These are phyloP conservation scores for Tarsius wallacei DNA, from an alignment of 2,797 vertebrate species.

Conservation along the genomic window DNA sequence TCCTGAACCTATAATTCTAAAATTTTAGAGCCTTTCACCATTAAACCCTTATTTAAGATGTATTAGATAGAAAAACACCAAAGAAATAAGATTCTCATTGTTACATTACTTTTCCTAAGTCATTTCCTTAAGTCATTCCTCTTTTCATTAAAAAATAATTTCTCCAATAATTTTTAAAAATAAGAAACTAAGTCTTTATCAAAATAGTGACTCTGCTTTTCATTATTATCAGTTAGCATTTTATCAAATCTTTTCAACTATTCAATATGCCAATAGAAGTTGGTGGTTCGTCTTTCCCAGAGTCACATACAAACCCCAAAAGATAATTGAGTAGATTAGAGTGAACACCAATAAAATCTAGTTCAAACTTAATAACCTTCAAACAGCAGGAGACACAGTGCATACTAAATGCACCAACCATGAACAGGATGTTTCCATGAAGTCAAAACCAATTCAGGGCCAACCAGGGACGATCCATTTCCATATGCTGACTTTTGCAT, in stretches of 20 bases:
- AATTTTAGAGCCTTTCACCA: constrained; percentile 19
- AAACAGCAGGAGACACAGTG: constrained; percentile 59
- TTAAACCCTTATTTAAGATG: background rate
- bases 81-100: background rate
- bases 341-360: constrained; percentile 81
- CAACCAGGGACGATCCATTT: constrained; percentile 8
- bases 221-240: constrained; percentile 59
- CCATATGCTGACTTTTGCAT: constrained; percentile 61
- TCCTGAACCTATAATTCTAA: background rate
- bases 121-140: background rate
- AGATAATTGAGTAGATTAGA: constrained; percentile 82
- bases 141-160: constrained; percentile 47
- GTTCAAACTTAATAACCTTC: constrained; percentile 84
- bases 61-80: constrained; percentile 9
- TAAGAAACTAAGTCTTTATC: constrained; percentile 65
- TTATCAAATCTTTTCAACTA: constrained; percentile 74
- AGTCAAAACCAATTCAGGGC: constrained; percentile 35
- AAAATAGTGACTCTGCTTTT: constrained; percentile 54
- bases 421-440: constrained; percentile 56
- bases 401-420: constrained; percentile 78
- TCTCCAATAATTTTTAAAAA: constrained; percentile 67
- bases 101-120: background rate
- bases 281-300: constrained; percentile 64
- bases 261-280: constrained; percentile 73
- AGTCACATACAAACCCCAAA: constrained; percentile 50